Evolutionary conservation across 2,797 vertebrate species (phyloP).

Genomic region (Hypotaenidia okinawae): DNA sequence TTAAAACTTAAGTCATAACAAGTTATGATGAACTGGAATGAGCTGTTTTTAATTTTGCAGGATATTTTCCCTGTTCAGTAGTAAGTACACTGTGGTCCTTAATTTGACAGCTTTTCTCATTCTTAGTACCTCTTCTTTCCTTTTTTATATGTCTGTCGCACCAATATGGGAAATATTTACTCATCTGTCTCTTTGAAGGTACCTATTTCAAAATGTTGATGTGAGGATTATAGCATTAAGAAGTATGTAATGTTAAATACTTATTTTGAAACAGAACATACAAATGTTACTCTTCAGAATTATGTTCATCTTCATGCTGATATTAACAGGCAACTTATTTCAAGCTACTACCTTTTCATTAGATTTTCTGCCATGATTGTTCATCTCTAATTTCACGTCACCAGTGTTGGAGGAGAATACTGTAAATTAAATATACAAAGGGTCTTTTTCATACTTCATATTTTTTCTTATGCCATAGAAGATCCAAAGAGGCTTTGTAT

Average conservation of each 20-base stretch:
- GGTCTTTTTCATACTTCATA: neutral
- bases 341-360: neutral
- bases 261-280: neutral
- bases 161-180: neutral
- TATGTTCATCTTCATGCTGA: neutral
- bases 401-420: neutral
- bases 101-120: neutral
- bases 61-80: neutral
- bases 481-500: neutral
- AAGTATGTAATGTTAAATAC: neutral
- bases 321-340: neutral
- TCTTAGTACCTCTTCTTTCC: neutral
- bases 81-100: neutral
- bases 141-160: neutral
- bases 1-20: neutral
- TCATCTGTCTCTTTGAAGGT: neutral
- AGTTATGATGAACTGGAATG: neutral
- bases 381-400: neutral
- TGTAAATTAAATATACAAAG: neutral
- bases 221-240: neutral
- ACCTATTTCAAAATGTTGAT: neutral
- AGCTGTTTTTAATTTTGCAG: neutral
- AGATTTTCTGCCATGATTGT: neutral
- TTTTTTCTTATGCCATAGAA: neutral
- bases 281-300: neutral